phyloP scores from a whole-genome alignment of 2,113 vertebrate species.

The Rattus rattus region DNA sequence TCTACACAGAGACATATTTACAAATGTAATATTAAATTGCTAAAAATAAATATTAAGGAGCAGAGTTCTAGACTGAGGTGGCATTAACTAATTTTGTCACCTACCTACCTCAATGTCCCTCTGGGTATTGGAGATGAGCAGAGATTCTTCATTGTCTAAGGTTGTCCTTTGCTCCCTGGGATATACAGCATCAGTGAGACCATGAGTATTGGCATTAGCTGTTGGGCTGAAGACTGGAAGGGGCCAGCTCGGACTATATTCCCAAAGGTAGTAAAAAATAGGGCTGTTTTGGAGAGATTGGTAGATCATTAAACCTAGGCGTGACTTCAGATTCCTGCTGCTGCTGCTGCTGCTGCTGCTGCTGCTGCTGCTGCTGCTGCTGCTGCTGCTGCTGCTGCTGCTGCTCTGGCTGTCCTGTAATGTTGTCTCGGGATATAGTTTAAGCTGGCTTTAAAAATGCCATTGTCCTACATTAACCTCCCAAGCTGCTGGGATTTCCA shows the following conservation, averaged over 20 bases:
- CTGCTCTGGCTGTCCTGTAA: background rate
- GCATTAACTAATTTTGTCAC: background rate
- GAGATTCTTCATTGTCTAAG: background rate
- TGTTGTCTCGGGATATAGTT: background rate
- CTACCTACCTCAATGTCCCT: background rate
- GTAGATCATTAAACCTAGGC: background rate
- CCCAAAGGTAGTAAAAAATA: background rate
- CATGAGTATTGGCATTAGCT: background rate
- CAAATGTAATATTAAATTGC: background rate
- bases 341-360: background rate
- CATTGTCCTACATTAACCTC: background rate
- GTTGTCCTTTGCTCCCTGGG: background rate
- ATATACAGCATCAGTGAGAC: background rate
- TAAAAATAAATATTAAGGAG: background rate
- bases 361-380: background rate
- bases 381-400: background rate
- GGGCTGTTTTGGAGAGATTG: background rate
- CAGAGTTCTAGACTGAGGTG: background rate
- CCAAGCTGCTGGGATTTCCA: background rate
- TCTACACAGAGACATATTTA: background rate
- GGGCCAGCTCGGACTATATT: background rate
- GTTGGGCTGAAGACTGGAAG: background rate
- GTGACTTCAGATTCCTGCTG: background rate
- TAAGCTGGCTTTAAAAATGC: background rate
- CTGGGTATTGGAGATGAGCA: background rate